Evolutionary conservation across 2,797 vertebrate genomes (phyloP), one percentile per base, ranked within the genome.

Genomic region (Ataeniobius toweri): DNA sequence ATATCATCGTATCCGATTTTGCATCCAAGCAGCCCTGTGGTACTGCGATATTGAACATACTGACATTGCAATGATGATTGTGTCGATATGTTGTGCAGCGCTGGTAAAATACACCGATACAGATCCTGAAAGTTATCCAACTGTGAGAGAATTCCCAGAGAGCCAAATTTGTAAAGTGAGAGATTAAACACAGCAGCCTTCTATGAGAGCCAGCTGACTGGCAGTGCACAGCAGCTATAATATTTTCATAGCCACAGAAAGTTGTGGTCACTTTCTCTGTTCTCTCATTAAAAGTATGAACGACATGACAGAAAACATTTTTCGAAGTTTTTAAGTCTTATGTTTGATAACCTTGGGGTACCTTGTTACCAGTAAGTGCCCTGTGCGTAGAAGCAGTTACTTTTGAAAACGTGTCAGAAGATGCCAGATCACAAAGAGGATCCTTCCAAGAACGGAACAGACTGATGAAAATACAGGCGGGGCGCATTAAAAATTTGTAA

Each of bases 391-490:
- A 2, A 58, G 56, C 24, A 26, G n/a, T 26, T 12, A 1, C 56
- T 3, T 7, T 41, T n/a, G 36, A 83, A 94, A 94, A 86, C 80
- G 88, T 76, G 76, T 14, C 88, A 87, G 88, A 88, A 94, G 93
- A 88, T 77, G 83, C 88, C 80, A 70, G 74, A 31, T 83, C 86
- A 7, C 44, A 46, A 7, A 46, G 44, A 78, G 79, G 85, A 89
- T 74, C 73, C 67, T 36, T 76, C 78, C 76, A 82, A 81, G 70
- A 88, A 89, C 88, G 82, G 78, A 48, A 73, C 28, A 78, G 39
- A 39, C 12, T 65, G 9, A n/a, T 68, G 41, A 75, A 78, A 65
- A 69, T 3, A 36, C 67, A 53, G 12, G 28, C 24, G 50, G 41
- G 68, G 28, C 46, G n/a, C 51, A 73, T 41, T 28, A 69, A 41